phyloP scores from a whole-genome alignment of 2,797 vertebrate species.

The Gallinago stenura region DNA sequence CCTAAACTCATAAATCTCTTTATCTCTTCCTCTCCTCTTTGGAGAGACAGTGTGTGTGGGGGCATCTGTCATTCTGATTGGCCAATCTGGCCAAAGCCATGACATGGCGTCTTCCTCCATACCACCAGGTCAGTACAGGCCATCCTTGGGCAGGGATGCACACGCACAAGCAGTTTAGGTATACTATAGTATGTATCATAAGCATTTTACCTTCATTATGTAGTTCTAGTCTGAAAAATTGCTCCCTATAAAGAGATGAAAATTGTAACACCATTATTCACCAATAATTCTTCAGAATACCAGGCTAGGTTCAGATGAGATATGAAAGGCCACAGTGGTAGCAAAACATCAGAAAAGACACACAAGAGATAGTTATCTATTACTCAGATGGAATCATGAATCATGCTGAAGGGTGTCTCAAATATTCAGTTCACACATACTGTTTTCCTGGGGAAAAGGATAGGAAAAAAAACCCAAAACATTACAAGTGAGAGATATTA shows the following conservation, averaged over 20 bases:
- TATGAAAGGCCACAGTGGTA: neutral
- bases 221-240: neutral
- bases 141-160: neutral
- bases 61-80: no score
- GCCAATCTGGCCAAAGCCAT: no score
- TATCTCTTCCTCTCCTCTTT: no score
- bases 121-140: neutral
- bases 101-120: neutral
- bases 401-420: neutral
- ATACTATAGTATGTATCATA: neutral
- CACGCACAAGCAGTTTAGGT: accelerated
- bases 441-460: neutral
- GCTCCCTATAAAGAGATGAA: neutral
- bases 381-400: neutral
- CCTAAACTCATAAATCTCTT: no score
- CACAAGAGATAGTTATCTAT: neutral
- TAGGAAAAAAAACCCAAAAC: neutral
- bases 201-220: neutral
- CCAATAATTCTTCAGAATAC: neutral
- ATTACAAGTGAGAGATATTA: neutral
- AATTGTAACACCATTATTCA: neutral
- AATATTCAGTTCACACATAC: neutral
- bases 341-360: neutral
- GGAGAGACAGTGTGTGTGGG: no score
- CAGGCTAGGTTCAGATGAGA: neutral